Percentiles rank a stretch among this genome's conserved stretches.
These are phyloP conservation scores for Hucho hucho DNA, from an alignment of 2,113 vertebrate genomes.

Conservation along the genomic window DNA sequence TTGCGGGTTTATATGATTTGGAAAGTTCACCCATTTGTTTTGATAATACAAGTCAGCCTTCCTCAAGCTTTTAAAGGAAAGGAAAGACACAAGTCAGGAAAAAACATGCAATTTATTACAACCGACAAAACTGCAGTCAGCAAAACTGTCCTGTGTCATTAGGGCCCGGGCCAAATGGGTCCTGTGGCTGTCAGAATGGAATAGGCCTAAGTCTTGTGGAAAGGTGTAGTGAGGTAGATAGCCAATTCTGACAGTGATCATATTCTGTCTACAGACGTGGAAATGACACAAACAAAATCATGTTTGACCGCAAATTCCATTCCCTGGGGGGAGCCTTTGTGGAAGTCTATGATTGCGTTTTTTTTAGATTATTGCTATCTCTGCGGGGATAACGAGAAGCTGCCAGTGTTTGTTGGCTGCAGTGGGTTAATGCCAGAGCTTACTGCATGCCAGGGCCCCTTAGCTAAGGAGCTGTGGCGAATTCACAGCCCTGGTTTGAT, in stretches of 20 bases:
- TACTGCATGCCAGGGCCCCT: background rate
- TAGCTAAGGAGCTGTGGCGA: background rate
- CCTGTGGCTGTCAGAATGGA: background rate
- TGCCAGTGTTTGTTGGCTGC: background rate
- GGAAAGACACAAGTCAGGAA: conserved; percentile 14
- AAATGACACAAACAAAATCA: background rate
- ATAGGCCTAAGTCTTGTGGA: background rate
- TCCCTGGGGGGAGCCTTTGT: background rate
- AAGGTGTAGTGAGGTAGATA: background rate
- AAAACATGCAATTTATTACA: conserved; percentile 25
- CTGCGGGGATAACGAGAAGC: background rate
- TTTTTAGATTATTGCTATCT: background rate
- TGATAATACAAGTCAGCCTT: conserved; percentile 11
- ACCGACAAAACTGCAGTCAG: conserved; percentile 1
- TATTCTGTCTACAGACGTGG: background rate
- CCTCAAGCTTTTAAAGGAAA: conserved; percentile 11
- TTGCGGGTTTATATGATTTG: conserved; percentile 24
- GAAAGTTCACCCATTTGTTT: conserved; percentile 23
- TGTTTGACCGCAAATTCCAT: background rate
- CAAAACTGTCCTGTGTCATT: background rate
- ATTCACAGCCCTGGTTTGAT: background rate
- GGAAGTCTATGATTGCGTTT: background rate
- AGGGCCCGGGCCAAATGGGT: background rate
- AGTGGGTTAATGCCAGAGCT: background rate
- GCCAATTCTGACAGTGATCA: background rate